Base-by-base conservation (phyloP, 2,113 vertebrate species). In the Melanerpes formicivorus region DNA sequence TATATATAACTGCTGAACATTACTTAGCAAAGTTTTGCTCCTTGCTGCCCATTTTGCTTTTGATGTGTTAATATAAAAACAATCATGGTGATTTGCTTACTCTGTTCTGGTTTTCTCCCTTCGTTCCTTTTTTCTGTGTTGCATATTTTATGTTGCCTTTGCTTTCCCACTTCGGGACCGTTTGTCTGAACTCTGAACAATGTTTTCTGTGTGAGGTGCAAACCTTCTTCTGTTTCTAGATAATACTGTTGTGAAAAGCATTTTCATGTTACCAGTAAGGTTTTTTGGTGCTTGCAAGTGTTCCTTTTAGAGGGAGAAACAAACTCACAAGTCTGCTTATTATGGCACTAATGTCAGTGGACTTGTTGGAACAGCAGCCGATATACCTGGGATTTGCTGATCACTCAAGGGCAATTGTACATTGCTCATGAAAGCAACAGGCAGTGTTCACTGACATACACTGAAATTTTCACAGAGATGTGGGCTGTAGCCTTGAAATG, bases 71-170 rank as follows among this genome's bases (percentile, higher is more conserved):
- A 85, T 90, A 82, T 27, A 91, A 82, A 84, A 91, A 70, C 73
- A 85, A 25, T 91, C 84, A 91, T 23, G 34, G 67, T 80, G 83
- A 91, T 87, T 88, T 93, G 64, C 60, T 70, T 93, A 70, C 83
- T 88, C 26, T 83, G 34, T 83, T 85, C 65, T 71, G 34, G 2
- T 79, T 93, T 82, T 90, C 27, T 32, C 40, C 19, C 40, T 86
- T 46, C 46, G 65, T 78, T 64, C 90, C 78, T 56, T 40, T 90
- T 90, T 70, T 37, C 64, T 93, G 3, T 94, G 92, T 77, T 88
- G 48, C 93, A 71, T 96, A 92, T 93, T 95, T 92, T 73, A 91
- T 91, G 48, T 32, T 93, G 55, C 50, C 75, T 95, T 96, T 80
- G 34, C 87, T 85, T 73, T 71, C 65, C 85, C 10, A 9, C 80